Base-by-base conservation (phyloP, 1,140 invertebrate species). In the Zelostemma sp. region DNA sequence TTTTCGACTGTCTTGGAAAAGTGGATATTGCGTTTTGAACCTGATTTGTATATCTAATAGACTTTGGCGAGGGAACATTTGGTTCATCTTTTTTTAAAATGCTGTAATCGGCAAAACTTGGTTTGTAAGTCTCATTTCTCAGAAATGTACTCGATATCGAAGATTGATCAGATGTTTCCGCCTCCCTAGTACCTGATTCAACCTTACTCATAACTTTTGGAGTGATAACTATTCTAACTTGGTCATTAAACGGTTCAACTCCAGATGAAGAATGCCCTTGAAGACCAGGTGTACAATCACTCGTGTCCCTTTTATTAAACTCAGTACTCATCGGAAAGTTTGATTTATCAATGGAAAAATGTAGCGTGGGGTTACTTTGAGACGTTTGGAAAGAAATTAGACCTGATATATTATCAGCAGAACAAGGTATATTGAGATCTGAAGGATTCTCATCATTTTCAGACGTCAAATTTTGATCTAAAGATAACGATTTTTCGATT, bases 381-480 rank as follows among this genome's bases (percentile, higher is more conserved):
- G 21, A 25, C 35, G 12, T 1, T 54, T 58, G 0, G 68, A 51
- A 11, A 67, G 56, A 19, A 74, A 78, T 48, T 80, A 65, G 55
- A 82, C 6, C 63, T 41, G 25, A 62, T 11, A 38, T 14, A 0
- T 77, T 76, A 45, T 75, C 79, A 63, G 77, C 68, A 1, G 74
- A 76, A 71, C 72, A 84, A 9, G 59, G 72, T 8, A 72, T 56
- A 57, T 68, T 50, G 0, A 19, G 18, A 41, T 45, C 17, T 25
- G 19, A 2, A 31, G n/a, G 9, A 54, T 14, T 12, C n/a, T 0
- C 1, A 21, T 47, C 54, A 43, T 2, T 1, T 2, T 35, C 9
- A 14, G 8, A n/a, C 0, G 50, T 14, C 35, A 38, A 56, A 46
- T 56, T 46, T 21, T 14, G 38, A n/a, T 57, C 33, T 5, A 4